Percentiles rank a stretch among this genome's conserved stretches.
phyloP scores from a whole-genome alignment of 2,113 vertebrate species.

The Ifrita kowaldi region DNA sequence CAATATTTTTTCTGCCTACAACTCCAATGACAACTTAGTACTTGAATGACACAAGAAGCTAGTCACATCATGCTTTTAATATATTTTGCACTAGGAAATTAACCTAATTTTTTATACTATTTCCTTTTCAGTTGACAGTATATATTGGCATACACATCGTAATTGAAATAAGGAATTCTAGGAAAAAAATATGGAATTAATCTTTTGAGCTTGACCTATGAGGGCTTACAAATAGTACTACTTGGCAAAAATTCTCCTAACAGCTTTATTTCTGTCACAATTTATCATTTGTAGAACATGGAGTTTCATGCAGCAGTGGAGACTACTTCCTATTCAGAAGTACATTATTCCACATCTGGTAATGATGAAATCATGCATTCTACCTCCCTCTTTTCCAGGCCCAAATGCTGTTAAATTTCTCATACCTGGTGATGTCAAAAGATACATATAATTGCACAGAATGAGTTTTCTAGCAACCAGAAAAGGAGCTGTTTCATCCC shows the following conservation, averaged over 20 bases:
- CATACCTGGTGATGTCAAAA: neutral
- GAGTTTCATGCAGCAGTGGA: neutral
- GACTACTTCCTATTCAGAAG: neutral
- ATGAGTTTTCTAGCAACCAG: neutral
- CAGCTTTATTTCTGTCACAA: neutral
- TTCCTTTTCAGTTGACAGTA: neutral
- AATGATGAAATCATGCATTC: neutral
- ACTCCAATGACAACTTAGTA: neutral
- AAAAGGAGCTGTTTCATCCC: neutral
- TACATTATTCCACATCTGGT: neutral
- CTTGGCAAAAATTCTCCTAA: neutral
- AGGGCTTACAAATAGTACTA: neutral
- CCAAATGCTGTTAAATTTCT: neutral
- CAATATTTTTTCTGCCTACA: constrained; percentile 16
- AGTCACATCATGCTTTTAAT: constrained; percentile 9
- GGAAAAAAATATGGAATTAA: constrained; percentile 6
- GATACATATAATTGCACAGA: neutral
- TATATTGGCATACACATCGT: neutral
- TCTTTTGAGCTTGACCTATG: neutral
- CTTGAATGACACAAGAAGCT: neutral
- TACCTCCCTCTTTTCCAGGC: neutral
- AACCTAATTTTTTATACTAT: neutral
- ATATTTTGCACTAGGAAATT: neutral
- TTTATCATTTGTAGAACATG: neutral
- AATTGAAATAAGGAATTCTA: neutral